These are phyloP conservation scores for Enteromius treurensis DNA, from an alignment of 2,797 vertebrate species.

Conservation along the genomic window DNA sequence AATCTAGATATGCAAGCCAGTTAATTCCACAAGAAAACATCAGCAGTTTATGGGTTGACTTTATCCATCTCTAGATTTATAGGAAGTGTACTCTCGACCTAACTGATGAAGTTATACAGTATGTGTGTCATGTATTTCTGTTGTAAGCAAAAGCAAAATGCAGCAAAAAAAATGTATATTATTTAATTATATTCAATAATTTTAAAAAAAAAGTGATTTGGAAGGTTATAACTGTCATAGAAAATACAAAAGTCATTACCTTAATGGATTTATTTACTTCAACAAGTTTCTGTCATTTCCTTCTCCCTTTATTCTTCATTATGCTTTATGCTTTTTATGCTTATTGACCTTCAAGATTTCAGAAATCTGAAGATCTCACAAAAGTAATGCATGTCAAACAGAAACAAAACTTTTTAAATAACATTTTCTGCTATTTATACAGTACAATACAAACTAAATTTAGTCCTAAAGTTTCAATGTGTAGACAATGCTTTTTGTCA, in stretches of 20 bases:
- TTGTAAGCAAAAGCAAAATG: not conserved
- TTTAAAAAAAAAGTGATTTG: not conserved
- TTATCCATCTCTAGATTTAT: not conserved
- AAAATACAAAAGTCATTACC: not conserved
- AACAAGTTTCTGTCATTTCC: conserved; percentile 23
- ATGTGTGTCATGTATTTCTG: not conserved
- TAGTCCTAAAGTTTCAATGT: conserved; percentile 3
- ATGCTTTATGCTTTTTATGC: not conserved
- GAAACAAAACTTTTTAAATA: conserved; percentile 36
- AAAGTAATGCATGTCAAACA: conserved; percentile 50
- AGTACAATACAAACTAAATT: not conserved
- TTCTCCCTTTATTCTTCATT: not conserved
- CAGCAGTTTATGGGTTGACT: not conserved
- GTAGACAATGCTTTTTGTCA: conserved; percentile 1
- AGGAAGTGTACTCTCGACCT: not conserved
- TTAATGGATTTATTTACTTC: conserved; percentile 4
- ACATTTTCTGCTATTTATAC: not conserved
- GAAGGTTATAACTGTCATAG: not conserved
- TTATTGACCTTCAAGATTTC: conserved; percentile 25
- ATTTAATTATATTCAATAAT: too few relatives aligned
- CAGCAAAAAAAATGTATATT: not conserved
- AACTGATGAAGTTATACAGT: not conserved
- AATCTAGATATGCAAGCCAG: not conserved
- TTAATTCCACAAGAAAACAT: not conserved
- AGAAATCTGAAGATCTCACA: conserved; percentile 40